Evolutionary conservation across 2,888 invertebrate genomes (phyloP), one percentile per base, ranked within the genome.

Genomic region (Gymnosoma rotundatum): DNA sequence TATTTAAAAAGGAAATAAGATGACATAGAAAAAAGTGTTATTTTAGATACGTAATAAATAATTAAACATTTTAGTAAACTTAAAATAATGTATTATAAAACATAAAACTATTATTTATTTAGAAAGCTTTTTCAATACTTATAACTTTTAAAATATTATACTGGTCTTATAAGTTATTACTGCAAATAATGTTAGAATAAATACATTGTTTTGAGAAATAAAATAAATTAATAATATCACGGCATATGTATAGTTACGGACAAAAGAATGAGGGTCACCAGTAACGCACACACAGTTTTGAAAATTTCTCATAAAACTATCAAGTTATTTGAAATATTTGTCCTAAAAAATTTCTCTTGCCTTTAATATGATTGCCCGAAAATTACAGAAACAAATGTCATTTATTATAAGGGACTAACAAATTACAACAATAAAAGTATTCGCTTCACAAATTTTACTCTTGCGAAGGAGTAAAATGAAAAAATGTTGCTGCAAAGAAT

Each of bases 221-320:
- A 32, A 63, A 75, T 16, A 56, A 70, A 42, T 61, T 63, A 70
- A 48, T 52, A 64, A 69, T 81, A 78, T 70, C 78, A 84, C 84
- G 67, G 69, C 50, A 72, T 64, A 60, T 58, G 60, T 16, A 25
- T 25, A 42, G 12, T 14, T 42, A 10, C 14, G 14, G 10, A 32
- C 32, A 32, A 32, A 32, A 32, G 32, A 32, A 32, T 32, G 32
- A 6, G 32, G 8, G 32, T 32, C 32, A 32, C 32, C 32, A 32
- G 6, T 32, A 32, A 32, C 32, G 32, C 6, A 32, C 32, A 32
- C 32, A 32, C 32, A 0, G 32, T 32, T 32, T 32, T 32, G 8
- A 32, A 32, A 32, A 32, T 1, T 32, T 0, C 32, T 8, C 0
- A 32, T 6, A 32, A 32, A 25, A 25, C 25, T 32, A 8, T 32